Base-by-base conservation (phyloP, 2,113 vertebrate genomes). In the Petroica traversi region DNA sequence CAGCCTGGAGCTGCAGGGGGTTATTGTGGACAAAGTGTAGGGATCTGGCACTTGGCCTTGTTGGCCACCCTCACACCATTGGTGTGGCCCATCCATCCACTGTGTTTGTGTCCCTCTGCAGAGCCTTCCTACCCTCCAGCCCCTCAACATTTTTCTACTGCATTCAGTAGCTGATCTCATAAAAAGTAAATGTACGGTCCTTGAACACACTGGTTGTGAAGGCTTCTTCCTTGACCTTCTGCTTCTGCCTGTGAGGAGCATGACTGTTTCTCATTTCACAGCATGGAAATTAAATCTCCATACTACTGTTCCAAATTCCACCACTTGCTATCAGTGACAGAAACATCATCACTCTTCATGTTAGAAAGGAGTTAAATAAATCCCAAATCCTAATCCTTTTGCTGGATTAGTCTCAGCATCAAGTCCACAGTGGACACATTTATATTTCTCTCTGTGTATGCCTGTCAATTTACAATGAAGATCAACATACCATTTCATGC, bases 351-450 rank as follows among this genome's bases (percentile, higher is more conserved):
- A 46, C 79, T 88, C 54, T 83, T 69, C 79, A 14, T 84, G 84
- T 86, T 67, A 51, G 51, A 85, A 84, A 67, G 59, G 46, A 95
- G 59, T 76, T 88, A 91, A 96, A 75, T 68, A 94, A 92, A 97
- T 79, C 58, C 85, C 41, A 59, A 96, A 84, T 91, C 75, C 86
- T 93, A 95, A 95, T 94, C 83, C 68, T 84, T 95, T 95, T 88
- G 43, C 76, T 84, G 86, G 92, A 95, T 97, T 95, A 96, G 92
- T 84, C 66, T 95, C 89, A 91, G 84, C 57, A 64, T 57, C 52
- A 75, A 78, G 61, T 48, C 69, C 52, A 52, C 58, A 78, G 59
- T 46, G 38, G 67, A 88, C 63, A 88, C 8, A 6, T 78, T 86
- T 62, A 77, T 28, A 49, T 81, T 86, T 91, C 72, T 52, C 29